A percentile compares a stretch with the other conserved stretches of the same genome.
Evolutionary conservation across 2,113 vertebrate genomes (phyloP).

Genomic region (Neopipo cinnamomea): DNA sequence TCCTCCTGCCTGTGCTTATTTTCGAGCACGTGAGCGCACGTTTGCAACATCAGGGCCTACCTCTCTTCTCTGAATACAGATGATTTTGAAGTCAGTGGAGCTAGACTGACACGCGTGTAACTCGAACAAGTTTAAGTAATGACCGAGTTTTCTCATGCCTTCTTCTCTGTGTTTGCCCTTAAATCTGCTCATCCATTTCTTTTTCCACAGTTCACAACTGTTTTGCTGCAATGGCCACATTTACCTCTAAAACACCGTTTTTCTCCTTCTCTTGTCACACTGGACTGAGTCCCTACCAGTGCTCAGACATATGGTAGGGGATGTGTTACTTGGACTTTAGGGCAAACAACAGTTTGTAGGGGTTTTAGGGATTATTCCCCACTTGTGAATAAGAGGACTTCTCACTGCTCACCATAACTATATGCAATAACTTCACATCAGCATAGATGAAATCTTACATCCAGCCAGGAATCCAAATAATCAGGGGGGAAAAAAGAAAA

Average conservation of each 20-base stretch:
- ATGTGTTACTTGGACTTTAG: background rate
- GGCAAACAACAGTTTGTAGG: background rate
- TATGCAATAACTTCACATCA: background rate
- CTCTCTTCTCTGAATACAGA: background rate
- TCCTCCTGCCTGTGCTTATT: background rate
- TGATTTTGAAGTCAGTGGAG: background rate
- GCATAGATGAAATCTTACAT: background rate
- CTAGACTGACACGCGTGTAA: background rate
- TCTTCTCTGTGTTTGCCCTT: background rate
- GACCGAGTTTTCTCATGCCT: background rate
- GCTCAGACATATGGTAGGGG: background rate
- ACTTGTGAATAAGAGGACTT: background rate
- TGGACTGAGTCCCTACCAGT: background rate
- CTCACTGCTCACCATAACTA: background rate
- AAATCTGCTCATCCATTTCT: background rate
- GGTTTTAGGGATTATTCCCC: background rate
- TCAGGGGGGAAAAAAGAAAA: background rate
- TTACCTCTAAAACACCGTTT: background rate
- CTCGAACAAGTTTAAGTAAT: background rate
- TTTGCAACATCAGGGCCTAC: background rate
- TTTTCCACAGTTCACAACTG: background rate
- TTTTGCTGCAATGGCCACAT: background rate
- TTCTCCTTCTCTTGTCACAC: background rate
- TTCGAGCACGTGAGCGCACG: background rate
- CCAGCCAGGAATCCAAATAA: conserved; percentile 16